Percentiles rank a stretch among this genome's conserved stretches.
phyloP scores from a whole-genome alignment of 1,140 invertebrate genomes.

The Anagrus nilaparvatae region DNA sequence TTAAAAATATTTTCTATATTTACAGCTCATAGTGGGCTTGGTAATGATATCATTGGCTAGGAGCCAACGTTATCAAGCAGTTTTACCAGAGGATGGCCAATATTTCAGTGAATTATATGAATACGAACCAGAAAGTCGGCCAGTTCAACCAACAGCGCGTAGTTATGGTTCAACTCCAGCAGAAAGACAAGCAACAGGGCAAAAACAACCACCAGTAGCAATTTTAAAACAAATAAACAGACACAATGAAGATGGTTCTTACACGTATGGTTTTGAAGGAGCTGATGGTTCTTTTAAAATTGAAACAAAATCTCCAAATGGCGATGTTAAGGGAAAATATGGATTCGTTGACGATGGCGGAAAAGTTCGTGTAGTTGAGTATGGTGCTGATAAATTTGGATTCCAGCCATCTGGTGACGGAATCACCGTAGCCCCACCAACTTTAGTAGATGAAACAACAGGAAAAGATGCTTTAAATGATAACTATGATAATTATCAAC shows the following conservation, averaged over 20 bases:
- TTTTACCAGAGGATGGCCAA: constrained; percentile 25
- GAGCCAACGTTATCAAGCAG: constrained; percentile 33
- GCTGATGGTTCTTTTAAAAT: constrained; percentile 71
- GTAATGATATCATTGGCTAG: constrained; percentile 29
- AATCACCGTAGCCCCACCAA: constrained; percentile 72
- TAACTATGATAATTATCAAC: no score
- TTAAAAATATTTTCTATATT: no score
- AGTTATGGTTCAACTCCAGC: constrained; percentile 35
- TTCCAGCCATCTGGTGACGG: constrained; percentile 80
- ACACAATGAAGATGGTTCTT: constrained; percentile 77
- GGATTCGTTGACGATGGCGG: constrained; percentile 77
- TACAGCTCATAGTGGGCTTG: constrained; percentile 37
- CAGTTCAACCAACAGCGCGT: constrained; percentile 42
- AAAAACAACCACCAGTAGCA: constrained; percentile 58
- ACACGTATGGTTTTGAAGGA: constrained; percentile 78
- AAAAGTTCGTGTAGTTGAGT: constrained; percentile 73
- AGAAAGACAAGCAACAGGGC: constrained; percentile 33
- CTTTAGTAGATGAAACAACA: constrained; percentile 61
- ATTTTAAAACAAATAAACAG: constrained; percentile 80
- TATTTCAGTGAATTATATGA: constrained; percentile 42
- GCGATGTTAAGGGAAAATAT: constrained; percentile 76
- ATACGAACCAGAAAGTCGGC: constrained; percentile 36
- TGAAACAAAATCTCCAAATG: constrained; percentile 66
- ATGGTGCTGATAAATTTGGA: constrained; percentile 76
- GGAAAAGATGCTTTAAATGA: constrained; percentile 42